Evolutionary conservation across 2,113 vertebrate species (phyloP).

Genomic region (Amazona vittata): DNA sequence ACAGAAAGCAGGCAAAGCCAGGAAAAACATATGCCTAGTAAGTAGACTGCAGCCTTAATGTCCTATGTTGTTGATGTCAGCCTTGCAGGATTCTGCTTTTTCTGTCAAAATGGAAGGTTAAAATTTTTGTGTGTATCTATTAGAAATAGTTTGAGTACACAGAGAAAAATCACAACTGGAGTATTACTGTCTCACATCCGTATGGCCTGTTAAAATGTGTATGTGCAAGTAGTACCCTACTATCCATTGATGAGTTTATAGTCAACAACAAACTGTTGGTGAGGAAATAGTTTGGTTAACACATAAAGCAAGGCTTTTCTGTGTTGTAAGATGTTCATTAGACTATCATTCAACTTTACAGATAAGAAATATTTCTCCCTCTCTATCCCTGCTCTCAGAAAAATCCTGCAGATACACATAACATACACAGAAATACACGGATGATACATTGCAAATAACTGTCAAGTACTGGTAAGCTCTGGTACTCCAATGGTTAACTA

Average conservation of each 20-base stretch:
- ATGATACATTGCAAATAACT: not conserved
- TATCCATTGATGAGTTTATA: not conserved
- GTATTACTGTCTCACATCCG: not conserved
- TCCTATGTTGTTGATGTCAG: not conserved
- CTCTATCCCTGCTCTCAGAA: not conserved
- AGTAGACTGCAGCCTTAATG: not conserved
- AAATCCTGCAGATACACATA: not conserved
- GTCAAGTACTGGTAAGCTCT: not conserved
- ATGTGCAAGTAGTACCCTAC: not conserved
- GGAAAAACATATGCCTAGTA: not conserved
- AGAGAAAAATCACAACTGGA: not conserved
- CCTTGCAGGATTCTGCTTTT: not conserved
- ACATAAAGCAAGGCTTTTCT: not conserved
- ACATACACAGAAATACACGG: not conserved
- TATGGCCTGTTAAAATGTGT: not conserved
- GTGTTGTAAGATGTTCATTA: not conserved
- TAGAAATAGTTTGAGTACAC: not conserved
- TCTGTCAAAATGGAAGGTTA: not conserved
- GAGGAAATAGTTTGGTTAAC: not conserved
- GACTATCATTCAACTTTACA: not conserved
- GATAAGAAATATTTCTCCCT: not conserved
- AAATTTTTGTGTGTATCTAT: not conserved
- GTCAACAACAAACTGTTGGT: not conserved
- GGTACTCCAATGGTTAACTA: constrained; percentile 52
- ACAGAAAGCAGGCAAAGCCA: not conserved